These are phyloP conservation scores for Sussaba pulchella DNA, from an alignment of 2,888 invertebrate species.

Conservation along the genomic window DNA sequence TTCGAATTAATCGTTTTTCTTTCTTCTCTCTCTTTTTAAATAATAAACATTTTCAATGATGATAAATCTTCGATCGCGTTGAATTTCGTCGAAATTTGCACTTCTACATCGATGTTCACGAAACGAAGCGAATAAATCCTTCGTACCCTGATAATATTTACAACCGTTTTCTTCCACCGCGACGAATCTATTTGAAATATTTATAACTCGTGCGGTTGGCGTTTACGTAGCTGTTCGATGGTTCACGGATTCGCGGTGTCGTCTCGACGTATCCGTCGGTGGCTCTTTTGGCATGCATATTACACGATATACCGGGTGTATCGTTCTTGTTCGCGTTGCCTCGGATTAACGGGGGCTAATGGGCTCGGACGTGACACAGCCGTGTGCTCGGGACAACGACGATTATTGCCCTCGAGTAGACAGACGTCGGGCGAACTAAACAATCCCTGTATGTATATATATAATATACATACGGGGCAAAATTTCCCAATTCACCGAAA, in stretches of 20 bases:
- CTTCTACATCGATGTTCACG: slow-evolving; percentile 63
- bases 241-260: slow-evolving; percentile 9
- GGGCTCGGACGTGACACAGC: slow-evolving; percentile 63
- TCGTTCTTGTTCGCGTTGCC: slow-evolving; percentile 49
- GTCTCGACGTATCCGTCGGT: not conserved
- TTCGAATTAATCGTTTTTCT: not conserved
- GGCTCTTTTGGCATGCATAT: slow-evolving; percentile 24
- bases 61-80: slow-evolving; percentile 54
- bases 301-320: slow-evolving; percentile 21
- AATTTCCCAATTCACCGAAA: too few species aligned
- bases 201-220: slow-evolving; percentile 10
- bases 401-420: slow-evolving; percentile 63
- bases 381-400: slow-evolving; percentile 59
- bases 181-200: slow-evolving; percentile 49
- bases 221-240: slow-evolving; percentile 21
- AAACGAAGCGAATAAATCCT: slow-evolving; percentile 73
- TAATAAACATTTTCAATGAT: slow-evolving; percentile 57
- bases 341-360: slow-evolving; percentile 64
- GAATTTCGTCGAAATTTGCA: slow-evolving; percentile 59
- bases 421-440: slow-evolving; percentile 32
- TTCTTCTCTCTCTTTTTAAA: slow-evolving; percentile 35
- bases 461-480: too few species aligned
- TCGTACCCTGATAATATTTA: slow-evolving; percentile 83
- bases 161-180: slow-evolving; percentile 66
- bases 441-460: slow-evolving; percentile 13